Evolutionary conservation across 2,888 invertebrate genomes (phyloP).

Genomic region (Galerucella calmariensis): DNA sequence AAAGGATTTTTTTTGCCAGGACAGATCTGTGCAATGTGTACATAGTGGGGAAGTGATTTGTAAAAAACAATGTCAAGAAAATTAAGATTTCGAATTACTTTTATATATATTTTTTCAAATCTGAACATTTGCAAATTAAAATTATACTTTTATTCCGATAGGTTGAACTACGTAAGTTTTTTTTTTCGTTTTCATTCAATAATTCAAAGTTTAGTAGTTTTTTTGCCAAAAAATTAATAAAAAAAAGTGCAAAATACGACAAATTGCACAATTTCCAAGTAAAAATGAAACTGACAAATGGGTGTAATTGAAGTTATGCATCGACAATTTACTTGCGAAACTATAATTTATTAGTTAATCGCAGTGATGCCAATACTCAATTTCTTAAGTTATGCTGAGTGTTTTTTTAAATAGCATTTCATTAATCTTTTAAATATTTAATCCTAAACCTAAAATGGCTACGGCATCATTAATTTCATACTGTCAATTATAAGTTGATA

Average conservation of each 20-base stretch:
- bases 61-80: slow-evolving; percentile 26
- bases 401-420: too few relatives aligned
- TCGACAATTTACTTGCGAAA: slow-evolving; percentile 4
- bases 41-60: slow-evolving; percentile 46
- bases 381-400: neutral
- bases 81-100: slow-evolving; percentile 7
- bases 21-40: slow-evolving; percentile 62
- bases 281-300: too few relatives aligned
- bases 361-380: neutral
- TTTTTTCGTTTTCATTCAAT: neutral
- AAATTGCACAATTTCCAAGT: neutral
- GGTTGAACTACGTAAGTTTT: neutral
- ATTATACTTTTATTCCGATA: neutral
- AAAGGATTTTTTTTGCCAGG: slow-evolving; percentile 53
- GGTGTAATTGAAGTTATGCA: neutral
- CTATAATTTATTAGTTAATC: neutral
- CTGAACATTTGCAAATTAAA: slow-evolving; percentile 6
- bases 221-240: neutral
- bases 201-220: neutral
- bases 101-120: neutral
- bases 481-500: too few relatives aligned
- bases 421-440: too few relatives aligned
- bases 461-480: too few relatives aligned
- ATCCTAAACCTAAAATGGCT: too few relatives aligned
- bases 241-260: neutral